Evolutionary conservation across 1,140 invertebrate species (phyloP).

Genomic region (Zaprionus lachaisei): DNA sequence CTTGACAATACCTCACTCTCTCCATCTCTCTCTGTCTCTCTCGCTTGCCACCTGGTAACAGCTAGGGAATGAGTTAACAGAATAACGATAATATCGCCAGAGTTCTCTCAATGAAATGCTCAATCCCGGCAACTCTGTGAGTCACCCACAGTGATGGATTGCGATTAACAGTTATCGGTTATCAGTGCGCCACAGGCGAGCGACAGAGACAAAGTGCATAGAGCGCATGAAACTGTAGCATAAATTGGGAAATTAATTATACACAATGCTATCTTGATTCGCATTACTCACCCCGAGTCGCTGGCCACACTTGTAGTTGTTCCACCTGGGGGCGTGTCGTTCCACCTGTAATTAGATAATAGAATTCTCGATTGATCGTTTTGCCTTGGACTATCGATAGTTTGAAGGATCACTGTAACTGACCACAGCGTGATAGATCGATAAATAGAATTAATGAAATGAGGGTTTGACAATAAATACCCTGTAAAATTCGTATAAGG

Average conservation of each 20-base stretch:
- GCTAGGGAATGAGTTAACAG: slow-evolving; percentile 2
- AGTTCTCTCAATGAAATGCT: neutral
- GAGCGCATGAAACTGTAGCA: slow-evolving; percentile 5
- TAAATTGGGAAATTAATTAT: slow-evolving; percentile 45
- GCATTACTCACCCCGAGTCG: slow-evolving; percentile 16
- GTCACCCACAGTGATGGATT: slow-evolving; percentile 26
- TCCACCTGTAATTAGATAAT: neutral
- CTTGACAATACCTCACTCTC: slow-evolving; percentile 6
- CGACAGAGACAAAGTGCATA: slow-evolving; percentile 24
- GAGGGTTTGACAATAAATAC: neutral
- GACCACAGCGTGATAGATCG: slow-evolving; percentile 3
- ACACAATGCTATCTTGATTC: slow-evolving; percentile 19
- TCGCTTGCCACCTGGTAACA: slow-evolving; percentile 27
- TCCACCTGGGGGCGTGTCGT: neutral
- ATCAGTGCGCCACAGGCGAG: neutral
- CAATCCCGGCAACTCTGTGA: neutral
- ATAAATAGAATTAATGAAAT: neutral
- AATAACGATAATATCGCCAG: slow-evolving; percentile 23
- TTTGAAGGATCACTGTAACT: slow-evolving; percentile 3
- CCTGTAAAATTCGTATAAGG: neutral
- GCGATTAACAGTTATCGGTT: slow-evolving; percentile 5
- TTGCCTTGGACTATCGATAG: slow-evolving; percentile 7
- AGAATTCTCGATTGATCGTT: slow-evolving; percentile 9
- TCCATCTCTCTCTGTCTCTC: neutral
- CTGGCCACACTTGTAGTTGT: slow-evolving; percentile 16